Evolutionary conservation across 2,113 vertebrate genomes (phyloP).

Genomic region (Hypanus sabinus): DNA sequence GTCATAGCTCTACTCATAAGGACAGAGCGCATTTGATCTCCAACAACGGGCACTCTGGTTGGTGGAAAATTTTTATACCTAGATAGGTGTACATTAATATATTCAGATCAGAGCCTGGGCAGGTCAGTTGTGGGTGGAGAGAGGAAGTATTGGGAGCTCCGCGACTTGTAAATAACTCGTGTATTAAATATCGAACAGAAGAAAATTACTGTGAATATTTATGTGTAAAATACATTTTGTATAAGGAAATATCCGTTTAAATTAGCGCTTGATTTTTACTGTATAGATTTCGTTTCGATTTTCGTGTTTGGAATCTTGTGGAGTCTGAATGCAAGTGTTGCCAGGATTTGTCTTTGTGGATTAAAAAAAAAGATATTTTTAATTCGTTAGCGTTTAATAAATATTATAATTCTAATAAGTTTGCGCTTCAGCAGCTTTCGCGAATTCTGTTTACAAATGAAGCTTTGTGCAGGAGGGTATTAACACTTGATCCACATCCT

Average conservation of each 20-base stretch:
- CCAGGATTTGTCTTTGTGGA: conserved; percentile 22
- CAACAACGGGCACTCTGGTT: accelerated
- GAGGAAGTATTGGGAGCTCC: neutral
- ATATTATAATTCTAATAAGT: neutral
- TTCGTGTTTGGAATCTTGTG: conserved; percentile 40
- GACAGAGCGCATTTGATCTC: neutral
- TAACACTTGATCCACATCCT: too few relatives aligned
- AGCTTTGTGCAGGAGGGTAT: neutral
- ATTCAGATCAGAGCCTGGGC: neutral
- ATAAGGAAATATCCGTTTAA: conserved; percentile 48
- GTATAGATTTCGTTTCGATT: conserved; percentile 33
- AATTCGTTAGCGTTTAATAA: conserved; percentile 36
- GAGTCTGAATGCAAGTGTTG: conserved; percentile 41
- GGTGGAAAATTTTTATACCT: conserved; percentile 22
- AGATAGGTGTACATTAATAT: conserved; percentile 12
- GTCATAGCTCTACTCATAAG: conserved; percentile 36
- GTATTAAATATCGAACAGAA: conserved; percentile 68
- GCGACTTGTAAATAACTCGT: conserved; percentile 76
- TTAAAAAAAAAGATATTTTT: conserved; percentile 23
- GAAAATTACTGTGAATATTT: conserved; percentile 78
- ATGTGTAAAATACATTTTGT: conserved; percentile 67
- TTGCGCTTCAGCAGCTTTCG: neutral
- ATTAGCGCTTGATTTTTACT: conserved; percentile 33
- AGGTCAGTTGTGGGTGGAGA: neutral
- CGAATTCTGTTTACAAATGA: neutral